These are phyloP conservation scores for Dynastes grantii DNA, from an alignment of 2,888 invertebrate species.

Conservation along the genomic window DNA sequence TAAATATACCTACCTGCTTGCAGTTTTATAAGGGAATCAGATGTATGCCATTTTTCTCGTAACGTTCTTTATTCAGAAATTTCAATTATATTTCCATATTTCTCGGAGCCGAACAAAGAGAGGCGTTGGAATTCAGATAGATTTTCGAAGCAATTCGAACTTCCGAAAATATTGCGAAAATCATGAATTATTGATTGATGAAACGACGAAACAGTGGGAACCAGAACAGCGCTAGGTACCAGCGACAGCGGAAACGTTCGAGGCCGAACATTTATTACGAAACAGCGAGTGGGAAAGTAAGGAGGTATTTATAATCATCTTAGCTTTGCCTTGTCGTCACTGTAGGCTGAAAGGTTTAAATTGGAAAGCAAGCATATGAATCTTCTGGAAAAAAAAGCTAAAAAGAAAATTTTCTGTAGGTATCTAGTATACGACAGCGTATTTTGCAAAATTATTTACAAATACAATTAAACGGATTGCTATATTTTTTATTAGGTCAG, in stretches of 20 bases:
- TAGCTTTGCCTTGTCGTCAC: not conserved
- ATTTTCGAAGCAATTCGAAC: slow-evolving; percentile 13
- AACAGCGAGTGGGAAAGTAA: slow-evolving; percentile 13
- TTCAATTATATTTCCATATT: slow-evolving; percentile 1
- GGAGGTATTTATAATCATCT: slow-evolving; percentile 24
- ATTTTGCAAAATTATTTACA: no score
- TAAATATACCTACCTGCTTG: no score
- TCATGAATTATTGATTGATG: slow-evolving; percentile 33
- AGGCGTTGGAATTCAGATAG: not conserved
- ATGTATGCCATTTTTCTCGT: not conserved
- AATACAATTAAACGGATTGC: no score
- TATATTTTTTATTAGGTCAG: no score
- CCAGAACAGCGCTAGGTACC: not conserved
- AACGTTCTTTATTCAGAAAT: not conserved
- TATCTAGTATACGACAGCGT: no score
- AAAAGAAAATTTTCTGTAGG: no score
- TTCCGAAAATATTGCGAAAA: slow-evolving; percentile 24
- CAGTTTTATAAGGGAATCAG: no score
- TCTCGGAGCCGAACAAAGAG: not conserved
- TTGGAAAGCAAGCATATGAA: no score
- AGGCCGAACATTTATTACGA: slow-evolving; percentile 20
- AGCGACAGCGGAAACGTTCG: not conserved
- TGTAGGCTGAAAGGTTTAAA: no score
- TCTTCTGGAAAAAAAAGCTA: no score
- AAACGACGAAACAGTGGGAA: not conserved